Percentiles rank a stretch among this genome's conserved stretches.
Conservation (phyloP, 2,113 vertebrate species). For the Microtus richardsoni region DNA sequence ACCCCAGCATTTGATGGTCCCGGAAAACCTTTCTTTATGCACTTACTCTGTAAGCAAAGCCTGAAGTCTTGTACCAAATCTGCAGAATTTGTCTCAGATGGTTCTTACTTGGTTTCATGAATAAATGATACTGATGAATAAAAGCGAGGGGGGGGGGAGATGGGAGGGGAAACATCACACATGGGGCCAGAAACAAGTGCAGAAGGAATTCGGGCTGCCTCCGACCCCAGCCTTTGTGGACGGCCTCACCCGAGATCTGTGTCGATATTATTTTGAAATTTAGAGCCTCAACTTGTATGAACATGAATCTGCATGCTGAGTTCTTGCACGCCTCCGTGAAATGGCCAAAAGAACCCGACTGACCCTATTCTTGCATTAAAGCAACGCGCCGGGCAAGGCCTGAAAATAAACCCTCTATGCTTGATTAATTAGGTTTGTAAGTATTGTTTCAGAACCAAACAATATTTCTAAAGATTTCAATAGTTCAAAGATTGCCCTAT, state of each 20-base stretch:
- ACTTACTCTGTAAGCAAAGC: neutral
- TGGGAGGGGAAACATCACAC: neutral
- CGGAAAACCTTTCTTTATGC: neutral
- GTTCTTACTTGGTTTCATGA: constrained; percentile 45
- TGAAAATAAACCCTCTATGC: constrained; percentile 89
- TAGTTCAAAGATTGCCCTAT: constrained; percentile 93
- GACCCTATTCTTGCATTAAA: constrained; percentile 86
- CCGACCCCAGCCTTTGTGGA: constrained; percentile 44
- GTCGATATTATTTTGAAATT: constrained; percentile 74
- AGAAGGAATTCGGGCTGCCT: constrained; percentile 42
- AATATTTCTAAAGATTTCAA: constrained; percentile 93
- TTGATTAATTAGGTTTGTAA: constrained; percentile 93
- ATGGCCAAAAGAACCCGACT: constrained; percentile 83
- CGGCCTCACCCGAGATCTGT: constrained; percentile 61
- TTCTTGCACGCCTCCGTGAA: constrained; percentile 84
- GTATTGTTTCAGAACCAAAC: constrained; percentile 90
- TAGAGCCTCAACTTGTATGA: constrained; percentile 70
- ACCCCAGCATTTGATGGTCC: neutral
- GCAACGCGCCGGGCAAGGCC: constrained; percentile 85
- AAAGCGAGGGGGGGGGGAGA: neutral
- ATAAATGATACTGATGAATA: constrained; percentile 37
- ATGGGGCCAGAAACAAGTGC: constrained; percentile 29
- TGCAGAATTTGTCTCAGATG: constrained; percentile 1
- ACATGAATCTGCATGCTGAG: constrained; percentile 76
- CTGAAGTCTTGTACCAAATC: neutral